phyloP scores from a whole-genome alignment of 2,113 vertebrate genomes.

The Pelvicachromis taeniatus region DNA sequence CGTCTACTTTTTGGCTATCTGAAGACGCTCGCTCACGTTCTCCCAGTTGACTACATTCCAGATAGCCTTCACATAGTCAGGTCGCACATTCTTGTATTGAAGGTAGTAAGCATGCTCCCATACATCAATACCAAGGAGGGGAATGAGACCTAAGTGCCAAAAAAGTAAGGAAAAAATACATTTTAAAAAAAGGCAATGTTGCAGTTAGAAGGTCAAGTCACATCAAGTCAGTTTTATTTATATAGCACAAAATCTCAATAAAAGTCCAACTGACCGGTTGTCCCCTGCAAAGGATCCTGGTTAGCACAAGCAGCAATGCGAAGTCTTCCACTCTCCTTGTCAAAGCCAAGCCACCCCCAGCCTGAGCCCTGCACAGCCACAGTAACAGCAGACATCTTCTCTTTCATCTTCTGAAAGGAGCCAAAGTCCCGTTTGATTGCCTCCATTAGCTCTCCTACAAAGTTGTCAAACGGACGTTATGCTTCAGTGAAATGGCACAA shows the following conservation, averaged over 20 bases:
- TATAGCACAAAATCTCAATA: not conserved
- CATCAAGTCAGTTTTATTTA: not conserved
- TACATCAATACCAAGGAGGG: slow-evolving; percentile 94
- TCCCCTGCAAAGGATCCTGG: slow-evolving; percentile 94
- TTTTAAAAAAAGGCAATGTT: not conserved
- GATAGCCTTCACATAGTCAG: slow-evolving; percentile 96
- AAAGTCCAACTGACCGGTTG: slow-evolving; percentile 79
- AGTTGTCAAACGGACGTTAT: not conserved
- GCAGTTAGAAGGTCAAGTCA: not conserved
- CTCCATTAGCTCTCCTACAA: slow-evolving; percentile 85
- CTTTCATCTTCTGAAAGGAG: slow-evolving; percentile 90
- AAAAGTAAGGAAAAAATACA: not conserved
- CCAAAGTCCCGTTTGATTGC: slow-evolving; percentile 94
- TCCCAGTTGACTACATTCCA: slow-evolving; percentile 98
- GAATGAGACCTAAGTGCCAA: slow-evolving; percentile 81
- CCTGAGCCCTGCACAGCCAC: slow-evolving; percentile 95
- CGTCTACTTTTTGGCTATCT: slow-evolving; percentile 81
- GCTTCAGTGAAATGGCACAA: not conserved
- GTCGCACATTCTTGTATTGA: slow-evolving; percentile 96
- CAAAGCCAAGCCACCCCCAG: slow-evolving; percentile 95
- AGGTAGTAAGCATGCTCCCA: slow-evolving; percentile 99
- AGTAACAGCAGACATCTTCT: slow-evolving; percentile 84
- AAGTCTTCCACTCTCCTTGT: slow-evolving; percentile 82
- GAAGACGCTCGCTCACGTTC: slow-evolving; percentile 85
- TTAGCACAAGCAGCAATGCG: slow-evolving; percentile 86